Base-by-base conservation (phyloP, 2,888 invertebrate species). In the Odontomyia ornata region DNA sequence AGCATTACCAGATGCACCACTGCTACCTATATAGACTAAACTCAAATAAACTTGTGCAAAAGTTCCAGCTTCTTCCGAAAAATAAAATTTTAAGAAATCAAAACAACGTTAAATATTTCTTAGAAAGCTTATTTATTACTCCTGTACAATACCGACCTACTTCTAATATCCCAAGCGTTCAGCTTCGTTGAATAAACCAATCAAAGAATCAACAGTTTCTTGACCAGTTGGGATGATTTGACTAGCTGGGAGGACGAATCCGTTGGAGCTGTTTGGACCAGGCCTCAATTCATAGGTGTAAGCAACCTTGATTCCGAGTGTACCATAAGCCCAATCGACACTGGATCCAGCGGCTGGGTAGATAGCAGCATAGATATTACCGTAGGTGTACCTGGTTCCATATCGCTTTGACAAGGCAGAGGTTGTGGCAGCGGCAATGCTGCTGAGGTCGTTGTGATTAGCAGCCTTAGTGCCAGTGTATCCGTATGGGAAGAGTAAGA, bases 251-350 rank as follows among this genome's bases (percentile, higher is more conserved):
- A 95, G 86, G 0, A 90, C 82, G 83, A 93, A 94, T 0, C 94
- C 94, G 81, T 89, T 88, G 28, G 82, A 77, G 0, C 91, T 90
- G 0, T 75, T 46, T 21, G n/a, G 81, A 1, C 81, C 79, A 36
- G 76, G 77, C 27, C 76, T 67, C 0, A 94, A 88, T 83, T 93
- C 92, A 79, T 91, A 91, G 0, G 92, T 91, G 80, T 91, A 93
- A 0, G 91, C 88, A 18, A 94, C 88, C 1, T 91, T 91, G 0
- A 91, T 90, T 57, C 91, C 90, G 72, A 89, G 89, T 0, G 86
- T 88, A 9, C 90, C 91, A 82, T 94, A 93, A 0, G 91, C 93
- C 92, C 93, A 96, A 83, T 96, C 95, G 79, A 90, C 88, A 21
- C 91, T 89, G 1, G 89, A 88, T 0, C 94, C 94, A 7, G 91